Conservation (phyloP, 2,113 vertebrate species). For the Chaetops frenatus region DNA sequence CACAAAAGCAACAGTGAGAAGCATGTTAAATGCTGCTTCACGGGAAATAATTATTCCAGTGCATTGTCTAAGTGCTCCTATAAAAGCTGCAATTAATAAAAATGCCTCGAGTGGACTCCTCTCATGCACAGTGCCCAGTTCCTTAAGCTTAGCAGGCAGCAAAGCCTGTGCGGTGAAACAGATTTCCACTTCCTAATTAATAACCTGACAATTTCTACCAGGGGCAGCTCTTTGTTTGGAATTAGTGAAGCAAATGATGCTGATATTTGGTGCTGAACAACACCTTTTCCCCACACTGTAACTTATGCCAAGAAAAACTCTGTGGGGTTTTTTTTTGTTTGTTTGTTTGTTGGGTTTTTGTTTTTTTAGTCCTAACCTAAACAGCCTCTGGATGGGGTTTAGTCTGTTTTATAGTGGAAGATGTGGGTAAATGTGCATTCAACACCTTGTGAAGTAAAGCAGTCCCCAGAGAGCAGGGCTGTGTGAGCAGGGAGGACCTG, state of each 20-base stretch:
- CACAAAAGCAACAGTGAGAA: not conserved
- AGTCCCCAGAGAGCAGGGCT: not conserved
- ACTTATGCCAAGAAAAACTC: not conserved
- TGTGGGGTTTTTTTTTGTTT: not conserved
- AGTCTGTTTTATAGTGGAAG: not conserved
- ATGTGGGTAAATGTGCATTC: not conserved
- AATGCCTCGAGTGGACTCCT: not conserved
- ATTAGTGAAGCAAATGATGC: not conserved
- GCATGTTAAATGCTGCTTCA: not conserved
- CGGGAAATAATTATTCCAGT: not conserved
- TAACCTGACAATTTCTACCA: not conserved
- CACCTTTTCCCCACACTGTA: not conserved
- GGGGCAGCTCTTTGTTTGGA: not conserved
- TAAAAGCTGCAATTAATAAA: not conserved
- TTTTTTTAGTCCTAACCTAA: not conserved
- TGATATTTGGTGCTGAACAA: not conserved
- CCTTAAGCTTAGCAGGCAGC: not conserved
- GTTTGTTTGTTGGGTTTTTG: no score
- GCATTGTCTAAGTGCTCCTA: not conserved
- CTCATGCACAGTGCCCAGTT: not conserved
- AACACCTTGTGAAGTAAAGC: rapidly evolving
- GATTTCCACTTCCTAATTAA: not conserved
- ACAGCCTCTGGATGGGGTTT: not conserved
- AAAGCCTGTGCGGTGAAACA: not conserved
- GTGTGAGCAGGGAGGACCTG: not conserved